phyloP scores from a whole-genome alignment of 2,888 invertebrate genomes.

The Agonopterix arenella region DNA sequence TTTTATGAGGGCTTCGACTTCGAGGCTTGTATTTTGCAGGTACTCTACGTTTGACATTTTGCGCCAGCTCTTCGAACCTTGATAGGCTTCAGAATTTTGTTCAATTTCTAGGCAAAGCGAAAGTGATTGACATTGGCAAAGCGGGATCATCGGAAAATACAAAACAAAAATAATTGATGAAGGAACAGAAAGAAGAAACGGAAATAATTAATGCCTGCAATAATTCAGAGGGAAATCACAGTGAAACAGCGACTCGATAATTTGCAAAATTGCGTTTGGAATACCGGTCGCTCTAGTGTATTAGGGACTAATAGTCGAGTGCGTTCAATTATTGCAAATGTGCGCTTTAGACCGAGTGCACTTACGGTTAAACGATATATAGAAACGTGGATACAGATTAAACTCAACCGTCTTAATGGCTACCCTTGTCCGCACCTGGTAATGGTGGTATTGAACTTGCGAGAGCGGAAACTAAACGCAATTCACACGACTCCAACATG shows the following conservation, averaged over 20 bases:
- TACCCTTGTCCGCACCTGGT: constrained; percentile 23
- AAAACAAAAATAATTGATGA: too few relatives aligned
- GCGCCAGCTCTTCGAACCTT: too few relatives aligned
- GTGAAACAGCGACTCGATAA: constrained; percentile 23
- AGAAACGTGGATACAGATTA: constrained; percentile 24
- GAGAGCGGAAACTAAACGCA: constrained; percentile 50
- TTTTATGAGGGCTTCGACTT: too few relatives aligned
- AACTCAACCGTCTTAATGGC: constrained; percentile 23
- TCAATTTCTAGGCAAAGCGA: too few relatives aligned
- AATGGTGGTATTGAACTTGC: constrained; percentile 51
- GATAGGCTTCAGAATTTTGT: too few relatives aligned
- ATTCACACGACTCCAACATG: constrained; percentile 35
- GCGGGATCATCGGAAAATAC: too few relatives aligned
- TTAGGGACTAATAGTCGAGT: constrained; percentile 27
- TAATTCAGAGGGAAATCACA: constrained; percentile 2
- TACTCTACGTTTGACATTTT: too few relatives aligned
- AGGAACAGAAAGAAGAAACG: too few relatives aligned
- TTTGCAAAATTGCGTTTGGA: constrained; percentile 36
- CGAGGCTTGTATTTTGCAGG: too few relatives aligned
- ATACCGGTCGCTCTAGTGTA: constrained; percentile 13
- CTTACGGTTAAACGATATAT: constrained; percentile 5
- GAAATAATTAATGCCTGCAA: too few relatives aligned
- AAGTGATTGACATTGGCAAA: too few relatives aligned
- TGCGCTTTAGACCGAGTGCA: constrained; percentile 7
- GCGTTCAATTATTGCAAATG: constrained; percentile 35